These are phyloP conservation scores for Liparis tanakae DNA, from an alignment of 2,797 vertebrate genomes.

Conservation along the genomic window DNA sequence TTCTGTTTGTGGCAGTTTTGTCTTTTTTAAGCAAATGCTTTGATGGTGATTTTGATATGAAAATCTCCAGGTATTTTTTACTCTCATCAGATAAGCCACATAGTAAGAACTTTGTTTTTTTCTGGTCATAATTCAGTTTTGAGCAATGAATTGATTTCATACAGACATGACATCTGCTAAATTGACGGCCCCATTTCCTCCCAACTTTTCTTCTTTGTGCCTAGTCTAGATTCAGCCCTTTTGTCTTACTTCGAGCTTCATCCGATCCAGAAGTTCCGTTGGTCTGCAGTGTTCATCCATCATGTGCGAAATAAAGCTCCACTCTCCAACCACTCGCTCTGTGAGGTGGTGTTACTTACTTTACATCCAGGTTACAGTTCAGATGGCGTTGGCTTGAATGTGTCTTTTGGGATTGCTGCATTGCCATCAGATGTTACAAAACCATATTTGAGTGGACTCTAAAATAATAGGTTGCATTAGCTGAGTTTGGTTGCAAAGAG, in stretches of 20 bases:
- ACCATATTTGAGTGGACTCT: constrained; percentile 9
- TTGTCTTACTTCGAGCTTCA: constrained; percentile 11
- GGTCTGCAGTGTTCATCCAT: constrained; percentile 22
- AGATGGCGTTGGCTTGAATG: constrained; percentile 7
- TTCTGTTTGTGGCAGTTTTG: constrained; percentile 3
- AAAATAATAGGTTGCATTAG: constrained; percentile 14
- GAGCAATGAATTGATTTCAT: neutral
- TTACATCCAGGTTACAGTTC: constrained; percentile 21
- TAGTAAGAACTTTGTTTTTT: constrained; percentile 17
- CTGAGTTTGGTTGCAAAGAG: constrained; percentile 10
- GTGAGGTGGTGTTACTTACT: constrained; percentile 10
- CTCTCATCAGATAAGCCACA: constrained; percentile 4
- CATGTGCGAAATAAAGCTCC: neutral
- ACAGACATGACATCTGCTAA: neutral
- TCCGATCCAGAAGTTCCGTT: constrained; percentile 11
- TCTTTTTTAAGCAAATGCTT: neutral
- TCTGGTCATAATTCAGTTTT: neutral
- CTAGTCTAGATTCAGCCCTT: constrained; percentile 14
- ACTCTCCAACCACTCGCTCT: neutral
- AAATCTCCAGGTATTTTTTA: constrained; percentile 6
- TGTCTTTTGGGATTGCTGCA: constrained; percentile 27
- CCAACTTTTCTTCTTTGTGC: neutral
- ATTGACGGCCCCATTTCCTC: neutral
- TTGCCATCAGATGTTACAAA: constrained; percentile 28
- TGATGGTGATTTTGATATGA: constrained; percentile 19